Conservation (phyloP, 1,140 invertebrate genomes). For the Protaetia brevitarsis region DNA sequence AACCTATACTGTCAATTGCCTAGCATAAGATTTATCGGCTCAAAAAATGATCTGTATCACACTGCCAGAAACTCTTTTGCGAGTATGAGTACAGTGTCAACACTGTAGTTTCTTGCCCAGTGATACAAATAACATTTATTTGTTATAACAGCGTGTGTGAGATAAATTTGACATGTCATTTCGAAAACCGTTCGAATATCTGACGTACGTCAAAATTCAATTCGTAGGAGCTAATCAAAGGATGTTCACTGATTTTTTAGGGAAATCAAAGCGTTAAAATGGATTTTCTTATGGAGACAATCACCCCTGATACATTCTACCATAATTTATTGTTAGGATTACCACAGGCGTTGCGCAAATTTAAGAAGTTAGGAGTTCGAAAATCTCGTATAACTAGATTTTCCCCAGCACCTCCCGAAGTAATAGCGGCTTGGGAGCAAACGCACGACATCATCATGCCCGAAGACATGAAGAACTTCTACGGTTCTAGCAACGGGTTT, state of each 20-base stretch:
- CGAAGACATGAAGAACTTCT: conserved; percentile 83
- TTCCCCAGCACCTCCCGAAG: conserved; percentile 43
- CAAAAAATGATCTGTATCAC: too few relatives aligned
- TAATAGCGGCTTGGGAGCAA: conserved; percentile 75
- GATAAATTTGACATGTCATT: too few relatives aligned
- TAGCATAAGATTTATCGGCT: too few relatives aligned
- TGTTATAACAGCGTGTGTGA: too few relatives aligned
- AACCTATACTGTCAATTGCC: too few relatives aligned
- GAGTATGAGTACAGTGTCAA: too few relatives aligned
- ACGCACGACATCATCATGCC: conserved; percentile 72
- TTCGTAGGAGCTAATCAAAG: neutral
- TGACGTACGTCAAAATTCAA: neutral
- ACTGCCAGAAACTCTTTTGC: too few relatives aligned
- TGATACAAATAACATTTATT: too few relatives aligned
- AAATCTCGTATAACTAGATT: neutral
- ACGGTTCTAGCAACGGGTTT: conserved; percentile 86
- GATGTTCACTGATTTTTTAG: neutral
- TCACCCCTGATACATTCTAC: conserved; percentile 30
- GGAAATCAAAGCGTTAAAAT: conserved; percentile 4
- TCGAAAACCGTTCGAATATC: too few relatives aligned
- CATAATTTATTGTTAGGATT: conserved; percentile 30
- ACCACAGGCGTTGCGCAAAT: conserved; percentile 21
- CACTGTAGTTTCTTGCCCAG: too few relatives aligned
- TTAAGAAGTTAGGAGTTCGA: neutral
- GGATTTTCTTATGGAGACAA: conserved; percentile 29